Conservation (phyloP, 2,888 invertebrate genomes). For the Nesidiocoris tenuis region DNA sequence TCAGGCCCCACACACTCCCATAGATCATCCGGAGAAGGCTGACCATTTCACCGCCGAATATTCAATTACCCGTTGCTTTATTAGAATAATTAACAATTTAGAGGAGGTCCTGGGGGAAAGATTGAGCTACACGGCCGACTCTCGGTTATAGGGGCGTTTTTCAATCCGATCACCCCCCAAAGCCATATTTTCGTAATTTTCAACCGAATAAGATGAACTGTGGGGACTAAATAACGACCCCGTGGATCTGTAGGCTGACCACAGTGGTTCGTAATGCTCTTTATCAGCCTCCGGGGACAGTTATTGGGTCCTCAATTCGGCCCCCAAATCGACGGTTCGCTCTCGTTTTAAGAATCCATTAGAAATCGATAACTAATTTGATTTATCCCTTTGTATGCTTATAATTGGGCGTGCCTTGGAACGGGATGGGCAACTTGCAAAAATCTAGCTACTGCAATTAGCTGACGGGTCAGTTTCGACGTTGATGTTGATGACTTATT, state of each 20-base stretch:
- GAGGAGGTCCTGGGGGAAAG: background rate
- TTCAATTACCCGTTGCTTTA: background rate
- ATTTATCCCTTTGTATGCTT: slow-evolving; percentile 15
- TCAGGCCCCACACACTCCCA: background rate
- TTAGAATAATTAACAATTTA: slow-evolving; percentile 30
- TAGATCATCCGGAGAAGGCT: background rate
- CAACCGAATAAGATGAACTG: slow-evolving; percentile 13
- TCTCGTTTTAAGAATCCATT: slow-evolving; percentile 15
- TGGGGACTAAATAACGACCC: slow-evolving; percentile 7
- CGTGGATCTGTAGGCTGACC: background rate
- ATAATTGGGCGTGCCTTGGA: background rate
- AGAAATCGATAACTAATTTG: slow-evolving; percentile 8
- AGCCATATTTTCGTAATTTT: slow-evolving; percentile 30
- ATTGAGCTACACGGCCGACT: slow-evolving; percentile 12
- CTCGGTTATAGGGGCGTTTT: slow-evolving; percentile 5
- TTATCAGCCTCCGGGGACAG: slow-evolving; percentile 34
- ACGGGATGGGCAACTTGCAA: background rate
- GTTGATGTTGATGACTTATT: too few species aligned
- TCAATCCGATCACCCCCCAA: slow-evolving; percentile 14
- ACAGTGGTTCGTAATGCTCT: slow-evolving; percentile 25
- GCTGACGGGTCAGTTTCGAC: too few species aligned
- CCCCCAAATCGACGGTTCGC: slow-evolving; percentile 10
- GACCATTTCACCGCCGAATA: background rate
- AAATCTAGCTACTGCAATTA: too few species aligned
- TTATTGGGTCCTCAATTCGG: slow-evolving; percentile 31